Percentiles rank a stretch among this genome's conserved stretches.
Conservation (phyloP, 2,113 vertebrate species). For the Pedetes capensis region DNA sequence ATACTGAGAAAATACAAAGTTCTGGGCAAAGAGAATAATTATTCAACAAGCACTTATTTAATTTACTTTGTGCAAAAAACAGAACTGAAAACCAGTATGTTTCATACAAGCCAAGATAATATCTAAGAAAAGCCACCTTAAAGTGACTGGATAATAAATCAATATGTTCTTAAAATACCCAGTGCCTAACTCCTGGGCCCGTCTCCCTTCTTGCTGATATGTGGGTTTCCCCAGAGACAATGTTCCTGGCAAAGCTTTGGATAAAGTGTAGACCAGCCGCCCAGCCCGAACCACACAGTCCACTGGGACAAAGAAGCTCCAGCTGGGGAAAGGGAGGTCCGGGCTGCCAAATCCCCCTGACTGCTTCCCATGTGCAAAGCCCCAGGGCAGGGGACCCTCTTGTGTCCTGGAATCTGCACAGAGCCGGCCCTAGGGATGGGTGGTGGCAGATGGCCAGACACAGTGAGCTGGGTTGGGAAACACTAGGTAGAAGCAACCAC, state of each 20-base stretch:
- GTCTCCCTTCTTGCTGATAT: background rate
- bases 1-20: background rate
- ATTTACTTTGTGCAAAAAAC: background rate
- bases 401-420: fast-evolving
- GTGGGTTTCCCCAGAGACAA: background rate
- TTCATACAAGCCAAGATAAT: background rate
- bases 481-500: background rate
- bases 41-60: background rate
- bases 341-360: background rate
- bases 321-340: background rate
- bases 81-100: background rate
- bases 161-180: background rate
- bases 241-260: background rate
- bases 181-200: background rate
- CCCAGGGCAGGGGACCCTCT: background rate
- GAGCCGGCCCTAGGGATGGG: background rate
- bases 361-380: fast-evolving
- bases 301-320: too few relatives aligned
- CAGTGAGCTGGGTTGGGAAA: background rate
- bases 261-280: background rate
- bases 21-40: background rate
- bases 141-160: background rate
- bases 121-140: background rate
- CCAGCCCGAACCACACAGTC: background rate
- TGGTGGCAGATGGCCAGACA: fast-evolving